Percentiles rank a stretch among this genome's conserved stretches.
phyloP scores from a whole-genome alignment of 2,888 invertebrate genomes.

The Calliopum simillimum region DNA sequence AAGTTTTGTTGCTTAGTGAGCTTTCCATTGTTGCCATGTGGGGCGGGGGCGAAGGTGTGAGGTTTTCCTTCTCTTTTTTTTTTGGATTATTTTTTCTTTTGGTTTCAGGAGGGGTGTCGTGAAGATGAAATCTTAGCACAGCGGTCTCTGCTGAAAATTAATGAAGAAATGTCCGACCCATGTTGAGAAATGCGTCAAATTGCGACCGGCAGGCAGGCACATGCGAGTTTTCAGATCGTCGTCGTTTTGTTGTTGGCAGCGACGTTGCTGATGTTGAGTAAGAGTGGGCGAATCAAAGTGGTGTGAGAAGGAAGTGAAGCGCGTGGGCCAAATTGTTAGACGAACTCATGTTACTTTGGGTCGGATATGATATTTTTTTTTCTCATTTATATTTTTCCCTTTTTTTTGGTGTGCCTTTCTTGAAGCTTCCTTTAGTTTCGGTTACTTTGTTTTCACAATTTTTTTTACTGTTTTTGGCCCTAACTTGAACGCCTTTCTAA shows the following conservation, averaged over 20 bases:
- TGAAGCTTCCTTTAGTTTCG: constrained; percentile 38
- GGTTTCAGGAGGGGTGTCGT: too few relatives aligned
- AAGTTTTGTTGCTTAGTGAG: constrained; percentile 24
- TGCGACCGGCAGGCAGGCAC: constrained; percentile 7
- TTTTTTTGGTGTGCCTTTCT: constrained; percentile 17
- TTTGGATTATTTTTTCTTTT: background rate
- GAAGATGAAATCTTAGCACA: constrained; percentile 15
- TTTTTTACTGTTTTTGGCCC: constrained; percentile 29
- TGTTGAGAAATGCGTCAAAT: constrained; percentile 32
- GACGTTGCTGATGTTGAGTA: background rate
- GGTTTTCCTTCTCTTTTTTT: background rate
- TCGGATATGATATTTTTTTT: constrained; percentile 41
- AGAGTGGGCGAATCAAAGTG: too few relatives aligned
- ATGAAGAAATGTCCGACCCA: constrained; percentile 29
- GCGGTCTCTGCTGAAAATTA: constrained; percentile 25
- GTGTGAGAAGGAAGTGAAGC: background rate
- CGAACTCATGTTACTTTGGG: constrained; percentile 35
- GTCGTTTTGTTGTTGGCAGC: background rate
- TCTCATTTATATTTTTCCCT: constrained; percentile 33
- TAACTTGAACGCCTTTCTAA: constrained; percentile 11
- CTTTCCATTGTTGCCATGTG: background rate
- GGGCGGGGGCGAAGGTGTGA: background rate
- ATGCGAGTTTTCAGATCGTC: background rate
- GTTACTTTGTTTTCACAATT: constrained; percentile 25
- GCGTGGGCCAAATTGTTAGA: constrained; percentile 12